A percentile compares a stretch with the other conserved stretches of the same genome.
phyloP scores from a whole-genome alignment of 53 echinoderm and acorn worm species.

The Mesocentrotus franciscanus region DNA sequence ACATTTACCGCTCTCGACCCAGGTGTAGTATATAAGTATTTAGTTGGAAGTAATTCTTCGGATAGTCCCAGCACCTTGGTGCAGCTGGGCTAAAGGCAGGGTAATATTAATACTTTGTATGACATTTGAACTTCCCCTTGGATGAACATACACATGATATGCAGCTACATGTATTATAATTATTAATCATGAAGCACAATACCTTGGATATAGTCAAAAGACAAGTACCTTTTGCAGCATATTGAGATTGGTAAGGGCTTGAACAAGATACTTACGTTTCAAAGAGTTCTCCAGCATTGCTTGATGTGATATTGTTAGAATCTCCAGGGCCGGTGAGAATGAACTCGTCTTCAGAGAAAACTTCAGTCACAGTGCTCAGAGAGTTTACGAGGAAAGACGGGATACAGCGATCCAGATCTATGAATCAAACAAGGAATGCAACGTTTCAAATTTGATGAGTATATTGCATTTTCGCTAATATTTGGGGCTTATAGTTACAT shows the following conservation, averaged over 20 bases:
- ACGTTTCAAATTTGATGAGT: neutral
- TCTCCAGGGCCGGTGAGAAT: conserved; percentile 68
- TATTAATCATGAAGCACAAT: too few species aligned
- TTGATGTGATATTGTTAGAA: conserved; percentile 69
- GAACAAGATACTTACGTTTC: conserved; percentile 59
- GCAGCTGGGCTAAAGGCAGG: too few species aligned
- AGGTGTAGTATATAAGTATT: too few species aligned
- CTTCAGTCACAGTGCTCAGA: conserved; percentile 61
- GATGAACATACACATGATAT: too few species aligned
- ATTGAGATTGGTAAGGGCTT: neutral
- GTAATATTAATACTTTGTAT: too few species aligned
- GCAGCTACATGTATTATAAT: neutral
- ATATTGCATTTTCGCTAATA: too few species aligned
- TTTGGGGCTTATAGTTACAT: too few species aligned
- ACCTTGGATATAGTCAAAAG: too few species aligned
- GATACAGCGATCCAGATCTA: conserved; percentile 83
- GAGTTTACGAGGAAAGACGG: conserved; percentile 86
- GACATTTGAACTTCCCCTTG: too few species aligned
- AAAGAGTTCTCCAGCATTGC: conserved; percentile 74
- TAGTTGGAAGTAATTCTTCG: too few species aligned
- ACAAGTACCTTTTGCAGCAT: neutral
- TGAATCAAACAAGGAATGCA: neutral
- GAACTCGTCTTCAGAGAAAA: conserved; percentile 65
- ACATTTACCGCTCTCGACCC: neutral
- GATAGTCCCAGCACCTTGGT: too few species aligned